Conservation (phyloP, 2,797 vertebrate species). For the Distichodus sexfasciatus region DNA sequence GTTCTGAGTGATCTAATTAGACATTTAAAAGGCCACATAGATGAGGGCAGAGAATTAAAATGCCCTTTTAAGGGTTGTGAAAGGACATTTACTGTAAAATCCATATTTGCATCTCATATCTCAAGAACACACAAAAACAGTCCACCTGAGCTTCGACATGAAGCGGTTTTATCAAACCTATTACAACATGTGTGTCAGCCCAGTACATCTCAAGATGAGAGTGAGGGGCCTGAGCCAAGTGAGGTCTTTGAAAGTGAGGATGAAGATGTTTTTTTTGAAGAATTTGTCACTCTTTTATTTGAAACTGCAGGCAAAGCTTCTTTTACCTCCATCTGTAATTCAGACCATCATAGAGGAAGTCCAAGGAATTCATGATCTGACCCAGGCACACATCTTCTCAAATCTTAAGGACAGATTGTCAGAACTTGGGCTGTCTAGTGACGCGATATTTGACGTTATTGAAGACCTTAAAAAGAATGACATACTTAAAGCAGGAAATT, state of each 20-base stretch:
- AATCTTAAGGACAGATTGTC: conserved; percentile 35
- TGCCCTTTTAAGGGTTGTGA: conserved; percentile 29
- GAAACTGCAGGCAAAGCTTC: conserved; percentile 36
- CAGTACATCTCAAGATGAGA: conserved; percentile 12
- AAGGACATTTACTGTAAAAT: conserved; percentile 18
- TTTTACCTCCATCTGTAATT: conserved; percentile 39
- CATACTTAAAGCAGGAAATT: not conserved
- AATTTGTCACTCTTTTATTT: conserved; percentile 32
- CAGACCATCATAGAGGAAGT: conserved; percentile 46
- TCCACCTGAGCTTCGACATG: not conserved
- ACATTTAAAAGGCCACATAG: conserved; percentile 25
- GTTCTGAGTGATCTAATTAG: conserved; percentile 10
- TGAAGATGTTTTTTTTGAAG: conserved; percentile 11
- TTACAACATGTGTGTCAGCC: conserved; percentile 12
- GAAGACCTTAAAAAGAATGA: conserved; percentile 12
- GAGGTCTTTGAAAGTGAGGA: not conserved
- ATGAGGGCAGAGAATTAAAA: conserved; percentile 27
- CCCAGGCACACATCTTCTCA: conserved; percentile 12
- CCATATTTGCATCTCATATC: conserved; percentile 25
- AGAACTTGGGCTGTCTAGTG: conserved; percentile 5
- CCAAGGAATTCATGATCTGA: conserved; percentile 31
- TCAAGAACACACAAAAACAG: conserved; percentile 24
- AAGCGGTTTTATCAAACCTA: conserved; percentile 2
- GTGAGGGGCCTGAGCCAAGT: not conserved
- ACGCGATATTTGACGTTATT: conserved; percentile 1